Evolutionary conservation across 1,140 invertebrate species (phyloP), one percentile per base, ranked within the genome.

Genomic region (Anagrus nilaparvatae): DNA sequence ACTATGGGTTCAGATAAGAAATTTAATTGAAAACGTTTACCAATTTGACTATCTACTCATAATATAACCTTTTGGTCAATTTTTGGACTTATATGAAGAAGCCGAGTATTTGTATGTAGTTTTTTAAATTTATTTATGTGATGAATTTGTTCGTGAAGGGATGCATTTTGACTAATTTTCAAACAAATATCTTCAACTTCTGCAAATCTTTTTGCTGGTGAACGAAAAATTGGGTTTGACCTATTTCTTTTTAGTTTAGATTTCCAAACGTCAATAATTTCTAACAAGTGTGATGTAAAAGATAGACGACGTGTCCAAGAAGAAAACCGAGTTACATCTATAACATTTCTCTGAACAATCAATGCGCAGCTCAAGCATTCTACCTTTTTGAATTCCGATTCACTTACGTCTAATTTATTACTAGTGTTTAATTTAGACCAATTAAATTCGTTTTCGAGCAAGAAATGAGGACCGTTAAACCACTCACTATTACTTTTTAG

Each of bases 291-390:
- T 1, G 17, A 17, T 31, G 10, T 9, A 12, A n/a, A 9, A 1
- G 12, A 18, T 16, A 30, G 19, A 13, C 29, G 20, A 12, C 37
- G 27, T 20, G n/a, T 12, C 1, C 13, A 39, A 19, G 17, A 17
- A 13, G 37, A 39, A 39, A 29, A 39, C 5, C 17, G 25, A 14
- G 5, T n/a, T 7, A 39, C 18, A 30, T 39, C 27, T 7, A 39
- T 39, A n/a, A 39, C 17, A 3, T 10, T 5, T 17, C n/a, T 7
- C 28, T 28, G 14, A 12, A 7, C n/a, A 19, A 34, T 10, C 16
- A 18, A 8, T 34, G n/a, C 13, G 8, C n/a, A 10, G 5, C 3
- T 29, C 17, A 30, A 35, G 21, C 2, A 16, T 20, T 10, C 30
- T 20, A 29, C 14, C 7, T 25, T 8, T 18, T 33, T 18, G 8